Base-by-base conservation (phyloP, 2,113 vertebrate species). In the Sula dactylatra region DNA sequence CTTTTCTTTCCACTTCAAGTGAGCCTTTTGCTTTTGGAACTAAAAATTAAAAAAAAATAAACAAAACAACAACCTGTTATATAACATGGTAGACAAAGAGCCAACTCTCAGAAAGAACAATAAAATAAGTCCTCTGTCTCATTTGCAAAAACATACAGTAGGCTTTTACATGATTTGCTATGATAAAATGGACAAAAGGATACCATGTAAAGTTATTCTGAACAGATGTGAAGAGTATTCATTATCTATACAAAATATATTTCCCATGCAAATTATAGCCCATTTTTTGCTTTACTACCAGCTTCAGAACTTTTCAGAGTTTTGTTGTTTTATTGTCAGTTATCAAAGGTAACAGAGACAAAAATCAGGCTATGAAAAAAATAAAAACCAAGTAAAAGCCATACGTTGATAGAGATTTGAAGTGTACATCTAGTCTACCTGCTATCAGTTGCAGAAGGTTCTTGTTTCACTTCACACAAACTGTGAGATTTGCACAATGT, bases 1-100 rank as follows among this genome's bases (percentile, higher is more conserved):
- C 91, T 79, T 95, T 86, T 82, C n/a, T 38, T 89, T 91, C 87
- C 85, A 67, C 42, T 91, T 96, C 91, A 74, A 86, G 44, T 7
- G 61, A 97, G 62, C 85, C 58, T 91, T 58, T 89, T 85, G 92
- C 59, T 95, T 91, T 58, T 65, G 95, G 71, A 97, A 88, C 92
- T 94, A 94, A 88, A 96, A 94, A 92, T 84, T 10, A 54, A 94
- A 88, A 93, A 9, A 73, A 77, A 90, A 69, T 11, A 42, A 42
- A 42, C 40, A 42, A 42, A 42, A 42, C 40, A 42, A 42, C n/a
- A 42, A 42, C 40, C 22, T 59, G 38, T 94, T 92, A 89, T 8
- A 56, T 56, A 64, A 36, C 4, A 69, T 24, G 40, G n/a, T 20
- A 90, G 70, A 86, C 34, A 59, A 49, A 64, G 49, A 70, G 38